Conservation (phyloP, 2,113 vertebrate species). For the Ctenodactylus gundi region DNA sequence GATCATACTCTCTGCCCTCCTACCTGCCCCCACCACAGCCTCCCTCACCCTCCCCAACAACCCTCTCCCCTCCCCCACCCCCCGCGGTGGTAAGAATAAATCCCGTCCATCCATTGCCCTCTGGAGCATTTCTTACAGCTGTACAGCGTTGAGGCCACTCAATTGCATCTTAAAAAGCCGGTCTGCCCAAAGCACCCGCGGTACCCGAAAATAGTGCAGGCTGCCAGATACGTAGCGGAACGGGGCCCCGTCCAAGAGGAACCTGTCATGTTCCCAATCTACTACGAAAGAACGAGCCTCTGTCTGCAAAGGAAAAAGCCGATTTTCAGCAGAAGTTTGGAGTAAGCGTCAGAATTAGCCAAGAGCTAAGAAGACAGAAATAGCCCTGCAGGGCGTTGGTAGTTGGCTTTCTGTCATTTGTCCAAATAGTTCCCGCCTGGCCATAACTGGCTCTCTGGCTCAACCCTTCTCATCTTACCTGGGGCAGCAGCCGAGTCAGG, state of each 20-base stretch:
- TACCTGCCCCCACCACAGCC: too few species aligned
- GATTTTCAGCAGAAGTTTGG: not conserved
- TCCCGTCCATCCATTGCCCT: not conserved
- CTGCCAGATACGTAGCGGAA: constrained; percentile 97
- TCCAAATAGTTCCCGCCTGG: not conserved
- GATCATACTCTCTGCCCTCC: too few species aligned
- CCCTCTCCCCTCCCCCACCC: too few species aligned
- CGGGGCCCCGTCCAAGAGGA: constrained; percentile 89
- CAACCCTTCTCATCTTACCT: constrained; percentile 45
- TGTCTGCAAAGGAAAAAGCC: constrained; percentile 59
- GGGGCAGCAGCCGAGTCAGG: not conserved
- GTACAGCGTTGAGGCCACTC: constrained; percentile 92
- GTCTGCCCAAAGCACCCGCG: constrained; percentile 92
- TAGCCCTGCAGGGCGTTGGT: not conserved
- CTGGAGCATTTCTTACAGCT: constrained; percentile 88
- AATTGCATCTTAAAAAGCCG: constrained; percentile 95
- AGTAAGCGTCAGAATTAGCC: not conserved
- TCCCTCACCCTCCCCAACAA: too few species aligned
- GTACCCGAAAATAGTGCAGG: constrained; percentile 94
- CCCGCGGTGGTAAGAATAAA: not conserved
- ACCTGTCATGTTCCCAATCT: constrained; percentile 89
- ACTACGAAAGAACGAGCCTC: constrained; percentile 87
- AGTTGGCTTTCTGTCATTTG: not conserved
- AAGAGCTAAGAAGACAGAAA: not conserved
- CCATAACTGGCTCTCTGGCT: not conserved